These are phyloP conservation scores for Tachina fera DNA, from an alignment of 2,888 invertebrate genomes.

Conservation along the genomic window DNA sequence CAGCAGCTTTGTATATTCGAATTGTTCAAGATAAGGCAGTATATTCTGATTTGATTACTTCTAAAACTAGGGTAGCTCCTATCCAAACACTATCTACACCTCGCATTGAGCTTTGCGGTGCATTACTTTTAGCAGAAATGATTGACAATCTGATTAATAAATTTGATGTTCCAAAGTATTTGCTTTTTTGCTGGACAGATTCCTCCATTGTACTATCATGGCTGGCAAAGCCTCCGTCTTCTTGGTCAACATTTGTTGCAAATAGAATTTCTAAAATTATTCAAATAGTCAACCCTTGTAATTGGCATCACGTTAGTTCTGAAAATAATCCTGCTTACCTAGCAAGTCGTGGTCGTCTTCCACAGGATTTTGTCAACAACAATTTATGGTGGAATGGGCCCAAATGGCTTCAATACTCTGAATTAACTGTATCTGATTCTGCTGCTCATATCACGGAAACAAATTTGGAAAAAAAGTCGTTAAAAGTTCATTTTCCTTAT, in stretches of 20 bases:
- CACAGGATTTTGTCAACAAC: slow-evolving; percentile 30
- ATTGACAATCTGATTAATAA: slow-evolving; percentile 4
- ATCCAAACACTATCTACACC: slow-evolving; percentile 38
- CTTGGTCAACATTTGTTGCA: slow-evolving; percentile 40
- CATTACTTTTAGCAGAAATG: slow-evolving; percentile 11
- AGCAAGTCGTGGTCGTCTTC: slow-evolving; percentile 33
- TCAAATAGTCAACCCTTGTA: background rate
- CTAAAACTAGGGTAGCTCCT: slow-evolving; percentile 16
- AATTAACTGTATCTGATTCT: background rate
- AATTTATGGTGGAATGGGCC: slow-evolving; percentile 46
- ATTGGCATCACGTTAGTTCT: slow-evolving; percentile 32
- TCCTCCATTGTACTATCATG: slow-evolving; percentile 27
- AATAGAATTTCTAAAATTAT: slow-evolving; percentile 46
- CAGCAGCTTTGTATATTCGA: too few relatives aligned
- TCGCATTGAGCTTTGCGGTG: slow-evolving; percentile 30
- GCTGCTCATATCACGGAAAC: background rate
- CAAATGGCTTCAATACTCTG: slow-evolving; percentile 27
- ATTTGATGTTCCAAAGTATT: background rate
- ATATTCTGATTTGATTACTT: background rate
- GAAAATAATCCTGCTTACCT: slow-evolving; percentile 50
- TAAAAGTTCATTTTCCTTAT: slow-evolving; percentile 31
- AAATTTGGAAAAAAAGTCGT: slow-evolving; percentile 1
- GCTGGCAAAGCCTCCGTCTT: slow-evolving; percentile 29
- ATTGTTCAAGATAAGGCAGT: background rate
- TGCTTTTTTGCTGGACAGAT: slow-evolving; percentile 31